Conservation (phyloP, 2,113 vertebrate species). For the Plestiodon gilberti region DNA sequence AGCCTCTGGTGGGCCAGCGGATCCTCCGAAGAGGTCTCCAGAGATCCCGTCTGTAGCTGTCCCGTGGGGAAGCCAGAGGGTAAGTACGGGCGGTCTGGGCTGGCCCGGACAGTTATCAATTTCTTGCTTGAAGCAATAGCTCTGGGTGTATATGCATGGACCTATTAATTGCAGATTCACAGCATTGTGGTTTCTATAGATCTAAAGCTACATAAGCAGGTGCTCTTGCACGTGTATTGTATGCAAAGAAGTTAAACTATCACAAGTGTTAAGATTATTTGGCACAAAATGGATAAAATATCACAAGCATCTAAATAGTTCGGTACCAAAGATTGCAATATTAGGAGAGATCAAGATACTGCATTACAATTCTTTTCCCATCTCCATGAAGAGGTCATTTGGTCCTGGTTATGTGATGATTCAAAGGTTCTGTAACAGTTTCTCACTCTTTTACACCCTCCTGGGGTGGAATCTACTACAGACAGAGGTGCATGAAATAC, state of each 20-base stretch:
- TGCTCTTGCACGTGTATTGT: background rate
- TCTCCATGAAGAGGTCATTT: background rate
- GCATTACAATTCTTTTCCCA: background rate
- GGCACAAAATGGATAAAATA: background rate
- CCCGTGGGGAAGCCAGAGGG: too few relatives aligned
- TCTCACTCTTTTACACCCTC: constrained; percentile 26
- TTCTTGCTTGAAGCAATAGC: background rate
- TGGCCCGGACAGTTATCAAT: too few relatives aligned
- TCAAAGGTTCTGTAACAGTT: background rate
- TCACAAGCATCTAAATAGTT: background rate
- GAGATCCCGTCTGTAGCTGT: too few relatives aligned
- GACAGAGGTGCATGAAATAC: constrained; percentile 32
- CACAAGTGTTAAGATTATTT: background rate
- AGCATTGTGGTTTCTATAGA: background rate
- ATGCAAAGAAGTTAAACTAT: background rate
- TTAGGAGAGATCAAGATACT: background rate
- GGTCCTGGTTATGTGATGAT: background rate
- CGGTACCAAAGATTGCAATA: background rate
- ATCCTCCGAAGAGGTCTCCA: too few relatives aligned
- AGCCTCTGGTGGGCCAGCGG: too few relatives aligned
- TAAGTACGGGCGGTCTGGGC: too few relatives aligned
- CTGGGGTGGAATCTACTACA: constrained; percentile 30
- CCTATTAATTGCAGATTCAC: background rate
- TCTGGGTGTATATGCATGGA: background rate
- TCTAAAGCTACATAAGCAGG: background rate